phyloP scores from a whole-genome alignment of 2,888 invertebrate species.

The Plemyria rubiginata region DNA sequence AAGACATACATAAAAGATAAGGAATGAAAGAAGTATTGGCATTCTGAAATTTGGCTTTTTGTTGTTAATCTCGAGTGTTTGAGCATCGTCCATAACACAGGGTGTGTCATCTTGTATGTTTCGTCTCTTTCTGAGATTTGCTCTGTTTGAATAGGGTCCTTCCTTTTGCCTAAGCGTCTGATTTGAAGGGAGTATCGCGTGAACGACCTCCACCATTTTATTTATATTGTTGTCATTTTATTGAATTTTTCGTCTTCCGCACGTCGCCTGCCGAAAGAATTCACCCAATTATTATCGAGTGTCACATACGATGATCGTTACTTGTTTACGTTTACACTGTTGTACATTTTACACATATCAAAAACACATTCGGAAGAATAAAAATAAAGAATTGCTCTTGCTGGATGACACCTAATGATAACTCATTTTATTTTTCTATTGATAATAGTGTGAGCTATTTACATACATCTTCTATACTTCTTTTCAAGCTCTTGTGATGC shows the following conservation, averaged over 20 bases:
- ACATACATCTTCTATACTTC: too few species aligned
- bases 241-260: constrained; percentile 50
- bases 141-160: constrained; percentile 55
- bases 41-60: constrained; percentile 41
- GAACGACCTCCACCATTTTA: constrained; percentile 79
- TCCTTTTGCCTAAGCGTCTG: constrained; percentile 55
- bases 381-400: not conserved
- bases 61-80: constrained; percentile 76
- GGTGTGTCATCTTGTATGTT: constrained; percentile 45
- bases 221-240: constrained; percentile 71
- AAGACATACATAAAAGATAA: constrained; percentile 72
- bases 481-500: too few species aligned
- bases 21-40: constrained; percentile 64
- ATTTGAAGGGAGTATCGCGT: constrained; percentile 70
- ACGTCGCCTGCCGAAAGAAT: constrained; percentile 43
- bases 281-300: constrained; percentile 30
- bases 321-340: not conserved
- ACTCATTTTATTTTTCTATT: not conserved
- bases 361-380: not conserved
- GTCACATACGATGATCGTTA: constrained; percentile 48
- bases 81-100: constrained; percentile 72
- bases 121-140: constrained; percentile 61
- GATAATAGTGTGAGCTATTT: too few species aligned
- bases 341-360: not conserved
- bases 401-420: not conserved